Evolutionary conservation across 2,113 vertebrate species (phyloP).

Genomic region (Melanostigma gelatinosum): DNA sequence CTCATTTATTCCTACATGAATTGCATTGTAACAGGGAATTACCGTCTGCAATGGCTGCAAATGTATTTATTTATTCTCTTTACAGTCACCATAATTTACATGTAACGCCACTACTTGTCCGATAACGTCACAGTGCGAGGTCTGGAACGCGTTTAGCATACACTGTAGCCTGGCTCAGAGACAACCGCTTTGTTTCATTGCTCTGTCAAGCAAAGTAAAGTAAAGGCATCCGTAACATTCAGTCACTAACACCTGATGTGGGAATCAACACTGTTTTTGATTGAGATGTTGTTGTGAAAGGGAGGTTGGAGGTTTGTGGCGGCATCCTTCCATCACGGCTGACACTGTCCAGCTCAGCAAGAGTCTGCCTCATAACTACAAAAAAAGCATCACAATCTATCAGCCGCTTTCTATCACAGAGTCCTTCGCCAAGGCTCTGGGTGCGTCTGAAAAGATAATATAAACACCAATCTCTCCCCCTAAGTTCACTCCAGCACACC

Average conservation of each 20-base stretch:
- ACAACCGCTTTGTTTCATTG: background rate
- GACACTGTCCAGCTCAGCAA: background rate
- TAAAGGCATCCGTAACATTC: background rate
- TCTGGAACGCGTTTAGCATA: background rate
- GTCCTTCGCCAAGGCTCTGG: background rate
- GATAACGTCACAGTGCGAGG: background rate
- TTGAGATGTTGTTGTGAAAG: constrained; percentile 14
- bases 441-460: background rate
- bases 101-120: constrained; percentile 15
- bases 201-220: background rate
- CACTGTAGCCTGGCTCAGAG: background rate
- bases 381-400: background rate
- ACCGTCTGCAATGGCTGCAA: constrained; percentile 27
- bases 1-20: constrained; percentile 40
- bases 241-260: background rate
- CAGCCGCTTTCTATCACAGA: background rate
- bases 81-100: constrained; percentile 30
- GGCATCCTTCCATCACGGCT: background rate
- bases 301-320: constrained; percentile 5
- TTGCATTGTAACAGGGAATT: constrained; percentile 36
- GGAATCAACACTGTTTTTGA: background rate
- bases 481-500: constrained; percentile 5
- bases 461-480: constrained; percentile 17
- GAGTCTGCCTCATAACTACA: constrained; percentile 6
- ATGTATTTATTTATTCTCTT: constrained; percentile 40